phyloP scores from a whole-genome alignment of 2,888 invertebrate species.

The Chromoteleia sp. region DNA sequence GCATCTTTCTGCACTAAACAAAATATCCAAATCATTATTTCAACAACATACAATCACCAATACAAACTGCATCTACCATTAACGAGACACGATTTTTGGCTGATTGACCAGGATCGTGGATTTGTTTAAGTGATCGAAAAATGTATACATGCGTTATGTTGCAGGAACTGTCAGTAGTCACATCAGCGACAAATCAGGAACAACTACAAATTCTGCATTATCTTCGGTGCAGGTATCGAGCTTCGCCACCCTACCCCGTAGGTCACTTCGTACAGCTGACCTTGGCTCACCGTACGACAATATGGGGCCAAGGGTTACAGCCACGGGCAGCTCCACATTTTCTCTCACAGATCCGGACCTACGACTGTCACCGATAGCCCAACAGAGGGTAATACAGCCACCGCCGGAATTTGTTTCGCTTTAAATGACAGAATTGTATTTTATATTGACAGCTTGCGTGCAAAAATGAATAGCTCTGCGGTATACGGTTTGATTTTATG shows the following conservation, averaged over 20 bases:
- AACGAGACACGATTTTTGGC: too few relatives aligned
- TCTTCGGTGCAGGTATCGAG: conserved; percentile 83
- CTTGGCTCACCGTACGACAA: conserved; percentile 92
- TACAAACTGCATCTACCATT: too few relatives aligned
- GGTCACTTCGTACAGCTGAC: conserved; percentile 83
- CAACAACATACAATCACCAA: too few relatives aligned
- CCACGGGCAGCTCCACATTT: conserved; percentile 94
- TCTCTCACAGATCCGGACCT: conserved; percentile 89
- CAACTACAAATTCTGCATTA: conserved; percentile 73
- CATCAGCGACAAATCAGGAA: conserved; percentile 80
- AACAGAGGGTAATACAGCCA: conserved; percentile 86
- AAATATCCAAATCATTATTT: too few relatives aligned
- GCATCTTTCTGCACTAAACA: too few relatives aligned
- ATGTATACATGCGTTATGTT: background rate
- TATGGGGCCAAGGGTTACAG: conserved; percentile 95
- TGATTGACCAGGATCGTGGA: too few relatives aligned
- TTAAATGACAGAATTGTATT: conserved; percentile 77
- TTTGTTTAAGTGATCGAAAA: background rate
- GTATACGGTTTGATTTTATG: conserved; percentile 7
- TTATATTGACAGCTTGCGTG: conserved; percentile 63
- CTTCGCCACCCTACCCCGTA: conserved; percentile 84
- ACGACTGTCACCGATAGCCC: conserved; percentile 83
- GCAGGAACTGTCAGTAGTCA: conserved; percentile 76
- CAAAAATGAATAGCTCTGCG: conserved; percentile 41
- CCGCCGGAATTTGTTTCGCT: conserved; percentile 87